Evolutionary conservation across 2,797 vertebrate genomes (phyloP).

Genomic region (Microchirus variegatus): DNA sequence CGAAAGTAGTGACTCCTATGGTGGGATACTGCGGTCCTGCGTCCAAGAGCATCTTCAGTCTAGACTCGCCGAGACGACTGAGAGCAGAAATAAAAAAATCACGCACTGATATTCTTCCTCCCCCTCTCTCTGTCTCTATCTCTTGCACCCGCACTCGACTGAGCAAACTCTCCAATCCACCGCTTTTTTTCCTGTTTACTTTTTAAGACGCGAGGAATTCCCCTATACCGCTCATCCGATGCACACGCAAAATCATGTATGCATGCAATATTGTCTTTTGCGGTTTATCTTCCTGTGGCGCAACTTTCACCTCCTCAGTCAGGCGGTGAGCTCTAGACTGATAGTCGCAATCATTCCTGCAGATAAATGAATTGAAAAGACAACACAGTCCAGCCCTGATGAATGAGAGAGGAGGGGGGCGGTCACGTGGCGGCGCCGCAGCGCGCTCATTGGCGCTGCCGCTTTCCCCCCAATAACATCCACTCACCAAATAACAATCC

Average conservation of each 20-base stretch:
- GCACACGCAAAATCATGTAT: slow-evolving; percentile 89
- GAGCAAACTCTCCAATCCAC: slow-evolving; percentile 78
- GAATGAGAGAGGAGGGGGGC: slow-evolving; percentile 96
- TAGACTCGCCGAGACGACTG: slow-evolving; percentile 85
- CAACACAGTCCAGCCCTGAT: slow-evolving; percentile 99
- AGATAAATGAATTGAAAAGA: slow-evolving; percentile 99
- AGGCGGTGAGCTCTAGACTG: slow-evolving; percentile 99
- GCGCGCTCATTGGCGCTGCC: slow-evolving; percentile 83
- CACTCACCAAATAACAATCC: slow-evolving; percentile 92
- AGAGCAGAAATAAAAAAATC: slow-evolving; percentile 81
- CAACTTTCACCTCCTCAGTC: slow-evolving; percentile 99
- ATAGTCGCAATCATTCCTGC: slow-evolving; percentile 99
- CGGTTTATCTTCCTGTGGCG: slow-evolving; percentile 99
- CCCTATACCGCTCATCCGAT: slow-evolving; percentile 79
- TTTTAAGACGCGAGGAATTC: slow-evolving; percentile 76
- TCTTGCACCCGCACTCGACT: slow-evolving; percentile 69
- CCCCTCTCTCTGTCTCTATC: slow-evolving; percentile 64
- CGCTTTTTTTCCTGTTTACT: slow-evolving; percentile 80
- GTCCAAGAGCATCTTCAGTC: slow-evolving; percentile 99
- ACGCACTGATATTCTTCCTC: slow-evolving; percentile 79
- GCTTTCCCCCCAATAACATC: slow-evolving; percentile 82
- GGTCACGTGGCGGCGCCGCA: slow-evolving; percentile 83
- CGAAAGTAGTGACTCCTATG: slow-evolving; percentile 99
- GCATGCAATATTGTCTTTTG: slow-evolving; percentile 98
- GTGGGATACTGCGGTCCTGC: slow-evolving; percentile 98